Conservation (phyloP, 2,797 vertebrate species). For the Setipinna tenuifilis region DNA sequence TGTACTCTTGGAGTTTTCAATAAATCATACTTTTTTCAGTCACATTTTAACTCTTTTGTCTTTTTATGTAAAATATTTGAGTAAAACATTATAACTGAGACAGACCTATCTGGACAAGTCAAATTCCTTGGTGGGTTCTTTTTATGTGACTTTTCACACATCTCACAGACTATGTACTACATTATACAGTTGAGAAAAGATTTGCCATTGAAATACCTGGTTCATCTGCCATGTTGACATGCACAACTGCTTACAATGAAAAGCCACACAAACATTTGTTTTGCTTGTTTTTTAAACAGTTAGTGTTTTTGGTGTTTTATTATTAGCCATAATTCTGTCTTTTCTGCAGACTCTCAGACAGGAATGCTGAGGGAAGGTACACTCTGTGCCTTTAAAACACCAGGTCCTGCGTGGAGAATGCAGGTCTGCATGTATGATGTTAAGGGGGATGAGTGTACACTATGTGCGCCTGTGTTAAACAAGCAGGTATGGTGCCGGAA, state of each 20-base stretch:
- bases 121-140: background rate
- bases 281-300: background rate
- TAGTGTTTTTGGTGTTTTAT: background rate
- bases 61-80: background rate
- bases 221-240: background rate
- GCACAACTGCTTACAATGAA: background rate
- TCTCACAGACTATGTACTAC: background rate
- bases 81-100: background rate
- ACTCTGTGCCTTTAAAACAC: background rate
- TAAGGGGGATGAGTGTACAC: background rate
- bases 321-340: background rate
- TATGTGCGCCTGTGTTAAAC: background rate
- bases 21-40: constrained; percentile 37
- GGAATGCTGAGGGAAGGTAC: constrained; percentile 17
- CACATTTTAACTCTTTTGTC: background rate
- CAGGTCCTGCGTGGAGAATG: background rate
- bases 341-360: constrained; percentile 1
- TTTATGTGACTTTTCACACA: background rate
- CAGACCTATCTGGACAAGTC: background rate
- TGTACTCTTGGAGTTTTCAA: constrained; percentile 55
- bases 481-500: constrained; percentile 19
- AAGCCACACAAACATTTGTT: background rate
- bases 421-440: background rate
- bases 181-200: background rate
- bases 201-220: background rate